phyloP scores from a whole-genome alignment of 2,888 invertebrate genomes.

The Rhaphigaster nebulosa region DNA sequence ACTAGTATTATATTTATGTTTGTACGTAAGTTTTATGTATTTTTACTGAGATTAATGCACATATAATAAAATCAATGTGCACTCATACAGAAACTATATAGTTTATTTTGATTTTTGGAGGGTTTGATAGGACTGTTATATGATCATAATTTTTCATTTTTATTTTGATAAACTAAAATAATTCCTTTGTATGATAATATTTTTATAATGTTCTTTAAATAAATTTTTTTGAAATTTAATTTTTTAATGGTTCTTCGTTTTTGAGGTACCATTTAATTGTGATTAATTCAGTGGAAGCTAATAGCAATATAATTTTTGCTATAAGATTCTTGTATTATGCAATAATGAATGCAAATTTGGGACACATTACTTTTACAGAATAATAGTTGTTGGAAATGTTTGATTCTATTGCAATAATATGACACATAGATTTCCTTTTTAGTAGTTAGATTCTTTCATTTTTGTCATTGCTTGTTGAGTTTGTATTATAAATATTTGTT shows the following conservation, averaged over 20 bases:
- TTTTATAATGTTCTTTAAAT: slow-evolving; percentile 28
- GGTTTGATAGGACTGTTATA: slow-evolving; percentile 4
- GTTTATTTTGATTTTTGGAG: slow-evolving; percentile 28
- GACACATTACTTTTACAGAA: not conserved
- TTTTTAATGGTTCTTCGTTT: slow-evolving; percentile 13
- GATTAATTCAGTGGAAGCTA: not conserved
- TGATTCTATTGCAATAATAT: not conserved
- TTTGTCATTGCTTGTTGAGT: not conserved
- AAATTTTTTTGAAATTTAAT: slow-evolving; percentile 15
- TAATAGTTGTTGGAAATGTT: not conserved
- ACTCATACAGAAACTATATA: not conserved
- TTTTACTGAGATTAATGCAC: not conserved
- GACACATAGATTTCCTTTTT: not conserved
- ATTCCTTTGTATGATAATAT: slow-evolving; percentile 33
- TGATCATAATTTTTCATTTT: not conserved
- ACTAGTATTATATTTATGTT: slow-evolving; percentile 23
- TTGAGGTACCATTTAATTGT: not conserved
- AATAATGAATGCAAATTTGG: not conserved
- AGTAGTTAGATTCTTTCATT: not conserved
- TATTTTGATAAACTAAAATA: not conserved
- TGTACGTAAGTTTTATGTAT: slow-evolving; percentile 5
- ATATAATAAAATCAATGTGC: not conserved
- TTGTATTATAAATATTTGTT: not conserved
- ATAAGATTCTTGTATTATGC: not conserved
- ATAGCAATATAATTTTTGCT: not conserved